Conservation (phyloP, 2,797 vertebrate species). For the Myotis daubentonii region DNA sequence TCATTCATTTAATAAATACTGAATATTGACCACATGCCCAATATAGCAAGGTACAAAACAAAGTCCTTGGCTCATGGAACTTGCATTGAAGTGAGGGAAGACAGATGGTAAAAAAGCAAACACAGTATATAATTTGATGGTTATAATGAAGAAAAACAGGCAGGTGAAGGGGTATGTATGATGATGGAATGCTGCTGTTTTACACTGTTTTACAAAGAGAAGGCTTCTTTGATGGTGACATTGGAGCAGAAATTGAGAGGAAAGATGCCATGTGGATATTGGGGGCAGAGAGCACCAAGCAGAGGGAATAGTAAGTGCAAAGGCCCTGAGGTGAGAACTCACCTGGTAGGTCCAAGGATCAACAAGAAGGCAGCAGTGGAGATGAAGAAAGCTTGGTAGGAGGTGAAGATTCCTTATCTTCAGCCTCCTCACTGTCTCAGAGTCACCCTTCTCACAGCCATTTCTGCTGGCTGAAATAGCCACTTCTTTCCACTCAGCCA, state of each 20-base stretch:
- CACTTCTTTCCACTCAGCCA: background rate
- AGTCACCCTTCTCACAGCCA: background rate
- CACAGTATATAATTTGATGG: background rate
- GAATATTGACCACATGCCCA: background rate
- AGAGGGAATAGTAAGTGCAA: background rate
- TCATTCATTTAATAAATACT: background rate
- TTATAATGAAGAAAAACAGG: background rate
- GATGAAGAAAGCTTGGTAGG: background rate
- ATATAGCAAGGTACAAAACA: background rate
- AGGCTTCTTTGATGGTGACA: background rate
- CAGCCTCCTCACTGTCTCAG: background rate
- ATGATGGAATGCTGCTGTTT: background rate
- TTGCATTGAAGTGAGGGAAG: background rate
- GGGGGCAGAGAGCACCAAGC: background rate
- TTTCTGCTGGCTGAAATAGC: background rate
- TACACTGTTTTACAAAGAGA: background rate
- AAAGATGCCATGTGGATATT: background rate
- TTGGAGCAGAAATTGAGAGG: background rate
- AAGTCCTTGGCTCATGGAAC: background rate
- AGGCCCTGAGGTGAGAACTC: background rate
- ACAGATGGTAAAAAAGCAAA: background rate
- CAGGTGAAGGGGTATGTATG: background rate
- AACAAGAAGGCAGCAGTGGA: background rate
- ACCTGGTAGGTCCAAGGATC: background rate
- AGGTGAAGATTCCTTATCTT: background rate